Evolutionary conservation across 2,888 invertebrate genomes (phyloP).

Genomic region (Thalpophila matura): DNA sequence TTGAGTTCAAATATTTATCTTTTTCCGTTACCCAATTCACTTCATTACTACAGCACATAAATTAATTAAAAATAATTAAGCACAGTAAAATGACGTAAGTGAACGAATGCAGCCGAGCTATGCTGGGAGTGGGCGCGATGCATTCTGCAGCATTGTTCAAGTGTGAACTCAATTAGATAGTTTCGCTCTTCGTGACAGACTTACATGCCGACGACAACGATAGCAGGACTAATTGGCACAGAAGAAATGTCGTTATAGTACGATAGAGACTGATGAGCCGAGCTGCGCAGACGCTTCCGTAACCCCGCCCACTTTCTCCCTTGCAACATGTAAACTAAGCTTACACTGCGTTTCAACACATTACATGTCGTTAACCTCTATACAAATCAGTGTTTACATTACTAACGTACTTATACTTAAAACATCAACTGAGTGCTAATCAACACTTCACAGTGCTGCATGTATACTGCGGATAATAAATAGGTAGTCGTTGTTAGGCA

Average conservation of each 20-base stretch:
- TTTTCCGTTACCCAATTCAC: constrained; percentile 20
- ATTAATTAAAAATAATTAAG: constrained; percentile 44
- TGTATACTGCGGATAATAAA: constrained; percentile 59
- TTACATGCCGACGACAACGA: constrained; percentile 70
- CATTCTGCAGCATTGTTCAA: constrained; percentile 80
- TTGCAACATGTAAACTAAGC: constrained; percentile 66
- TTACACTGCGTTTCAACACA: constrained; percentile 68
- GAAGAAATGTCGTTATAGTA: constrained; percentile 59
- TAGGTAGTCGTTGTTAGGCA: constrained; percentile 31
- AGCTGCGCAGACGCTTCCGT: constrained; percentile 52
- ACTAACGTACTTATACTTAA: constrained; percentile 64
- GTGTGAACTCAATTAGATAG: constrained; percentile 83
- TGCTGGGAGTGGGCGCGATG: constrained; percentile 65
- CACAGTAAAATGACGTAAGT: constrained; percentile 49
- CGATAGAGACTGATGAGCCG: constrained; percentile 22
- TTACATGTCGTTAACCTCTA: constrained; percentile 73
- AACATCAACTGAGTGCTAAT: constrained; percentile 67
- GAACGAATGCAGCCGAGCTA: constrained; percentile 45
- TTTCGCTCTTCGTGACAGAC: constrained; percentile 73
- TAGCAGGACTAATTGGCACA: constrained; percentile 73
- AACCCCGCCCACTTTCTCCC: constrained; percentile 71
- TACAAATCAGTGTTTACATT: constrained; percentile 72
- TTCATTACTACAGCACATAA: constrained; percentile 28
- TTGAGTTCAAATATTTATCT: constrained; percentile 17
- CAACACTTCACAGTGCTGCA: constrained; percentile 65